Base-by-base conservation (phyloP, 1,140 invertebrate genomes). In the Pararge aegeria region DNA sequence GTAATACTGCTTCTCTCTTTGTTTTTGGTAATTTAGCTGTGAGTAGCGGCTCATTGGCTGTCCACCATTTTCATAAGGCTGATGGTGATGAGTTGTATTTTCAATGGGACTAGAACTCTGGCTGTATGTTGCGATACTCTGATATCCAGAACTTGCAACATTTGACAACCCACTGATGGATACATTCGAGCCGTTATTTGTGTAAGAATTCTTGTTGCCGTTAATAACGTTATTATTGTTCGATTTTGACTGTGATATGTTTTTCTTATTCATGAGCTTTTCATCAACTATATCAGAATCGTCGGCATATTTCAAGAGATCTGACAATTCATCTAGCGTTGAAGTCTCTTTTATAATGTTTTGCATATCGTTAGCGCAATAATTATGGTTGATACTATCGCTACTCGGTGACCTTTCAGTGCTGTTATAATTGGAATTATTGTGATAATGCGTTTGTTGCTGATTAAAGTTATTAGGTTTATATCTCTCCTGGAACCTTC, bases 41-140 rank as follows among this genome's bases (percentile, higher is more conserved):
- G 84, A 90, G 59, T 86, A 90, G n/a, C 87, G 76, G 57, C 81
- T 87, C 83, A 88, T 83, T 0, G 79, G 83, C 38, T 88, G 87
- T 0, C 87, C 85, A 5, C 84, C 87, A 49, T 88, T 88, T 55
- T 89, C 85, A 40, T 79, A 89, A 0, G 83, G 64, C 46, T 79
- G 82, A 58, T 84, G 90, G 60, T 78, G 83, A 64, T 81, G 83
- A 13, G 75, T 75, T 9, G 78, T 90, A 91, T 94, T 91, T 76
- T 97, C 96, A 2, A 97, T 95, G n/a, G 96, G 96, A 78, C 95
- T 97, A 68, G 94, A 96, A 58, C 95, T 97, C 80, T 97, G 96
- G 74, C 96, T 97, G 80, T 96, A 97, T 5, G 95, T 96, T 3
- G 95, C 95, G 74, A 97, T 96, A 70, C 96, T 97, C 85, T 98